Evolutionary conservation across 2,797 vertebrate species (phyloP).

Genomic region (Diceros bicornis): DNA sequence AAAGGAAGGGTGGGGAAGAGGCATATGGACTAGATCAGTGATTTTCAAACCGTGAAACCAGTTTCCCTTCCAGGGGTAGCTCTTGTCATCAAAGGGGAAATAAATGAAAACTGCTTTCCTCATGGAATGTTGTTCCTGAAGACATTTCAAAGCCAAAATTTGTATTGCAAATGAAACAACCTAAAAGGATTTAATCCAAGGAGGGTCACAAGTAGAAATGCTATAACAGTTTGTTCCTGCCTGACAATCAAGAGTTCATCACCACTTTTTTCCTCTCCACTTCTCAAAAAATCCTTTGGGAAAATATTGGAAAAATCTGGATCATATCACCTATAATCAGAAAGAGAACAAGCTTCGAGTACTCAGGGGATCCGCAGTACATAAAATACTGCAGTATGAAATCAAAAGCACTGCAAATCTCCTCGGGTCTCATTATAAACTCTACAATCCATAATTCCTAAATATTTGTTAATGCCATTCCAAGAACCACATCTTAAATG

Average conservation of each 20-base stretch:
- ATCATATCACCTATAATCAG: not conserved
- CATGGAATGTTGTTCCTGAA: constrained; percentile 48
- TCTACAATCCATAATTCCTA: not conserved
- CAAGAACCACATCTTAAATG: not conserved
- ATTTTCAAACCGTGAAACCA: constrained; percentile 64
- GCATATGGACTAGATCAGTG: constrained; percentile 69
- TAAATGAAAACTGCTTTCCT: constrained; percentile 69
- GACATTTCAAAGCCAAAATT: constrained; percentile 26
- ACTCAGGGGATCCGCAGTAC: not conserved
- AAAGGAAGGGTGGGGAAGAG: constrained; percentile 59
- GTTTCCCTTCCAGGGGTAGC: constrained; percentile 65
- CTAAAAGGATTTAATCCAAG: not conserved
- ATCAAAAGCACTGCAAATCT: not conserved
- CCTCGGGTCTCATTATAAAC: not conserved
- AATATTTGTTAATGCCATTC: not conserved
- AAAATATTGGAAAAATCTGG: constrained; percentile 10
- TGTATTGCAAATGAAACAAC: not conserved
- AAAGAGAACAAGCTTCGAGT: not conserved
- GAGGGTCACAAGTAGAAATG: not conserved
- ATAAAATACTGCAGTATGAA: not conserved
- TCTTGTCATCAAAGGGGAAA: constrained; percentile 58
- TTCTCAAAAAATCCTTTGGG: constrained; percentile 2
- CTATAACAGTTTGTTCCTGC: not conserved
- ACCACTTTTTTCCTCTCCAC: not conserved
- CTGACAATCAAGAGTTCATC: not conserved